Evolutionary conservation across 2,797 vertebrate genomes (phyloP), one percentile per base, ranked within the genome.

Genomic region (Urosaurus nigricauda): DNA sequence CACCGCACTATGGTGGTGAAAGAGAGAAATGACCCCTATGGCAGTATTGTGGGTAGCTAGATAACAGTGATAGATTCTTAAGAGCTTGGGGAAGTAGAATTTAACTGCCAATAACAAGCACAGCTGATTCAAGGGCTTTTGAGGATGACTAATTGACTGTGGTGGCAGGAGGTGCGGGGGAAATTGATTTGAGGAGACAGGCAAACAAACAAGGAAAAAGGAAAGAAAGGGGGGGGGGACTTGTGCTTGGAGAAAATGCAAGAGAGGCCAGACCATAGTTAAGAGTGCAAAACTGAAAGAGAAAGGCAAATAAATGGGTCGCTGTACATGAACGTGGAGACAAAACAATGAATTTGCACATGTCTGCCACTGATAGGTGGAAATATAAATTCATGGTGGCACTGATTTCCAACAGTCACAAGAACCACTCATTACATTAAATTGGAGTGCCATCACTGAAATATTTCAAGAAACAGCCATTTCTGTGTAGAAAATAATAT

Each of bases 331-430:
- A 14, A 6, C 32, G 47, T 81, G 91, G 29, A n/a, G 70, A 32
- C 53, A 83, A 37, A 86, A 2, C 37, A 79, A n/a, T 58, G 88
- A 88, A 56, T 86, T 37, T 87, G 37, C 71, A 17, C 43, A 89
- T 73, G 89, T 26, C 79, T 1, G 0, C 85, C 12, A 0, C 75
- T 87, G 84, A 56, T 71, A 85, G 84, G 80, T 26, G 56, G 9
- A 87, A 91, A 84, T 87, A 17, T 32, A 92, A 81, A 17, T 26
- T 2, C 12, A 4, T 53, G 79, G 16, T 43, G 79, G 91, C 60
- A 21, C 63, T 89, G 74, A 35, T 87, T 87, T 89, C 77, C 43
- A 80, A 56, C 26, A 47, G 9, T 0, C 71, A 79, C 8, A 71
- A 82, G 85, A 90, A 47, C 68, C 16, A n/a, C 86, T 56, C 3